Percentiles rank a stretch among this genome's conserved stretches.
Evolutionary conservation across 1,140 invertebrate genomes (phyloP).

Genomic region (Macrotrachela quadricornifera): DNA sequence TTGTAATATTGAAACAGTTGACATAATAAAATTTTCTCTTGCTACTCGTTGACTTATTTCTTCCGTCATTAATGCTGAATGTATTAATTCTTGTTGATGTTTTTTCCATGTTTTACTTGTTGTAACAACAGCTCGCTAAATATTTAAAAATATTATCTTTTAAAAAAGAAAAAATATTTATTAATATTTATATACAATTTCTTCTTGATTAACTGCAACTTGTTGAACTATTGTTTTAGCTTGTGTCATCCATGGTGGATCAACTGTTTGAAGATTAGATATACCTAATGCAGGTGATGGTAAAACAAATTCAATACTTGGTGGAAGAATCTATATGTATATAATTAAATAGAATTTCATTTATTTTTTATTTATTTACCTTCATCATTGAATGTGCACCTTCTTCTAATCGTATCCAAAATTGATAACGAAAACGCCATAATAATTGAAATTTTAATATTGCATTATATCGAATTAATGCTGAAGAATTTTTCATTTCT

Average conservation of each 20-base stretch:
- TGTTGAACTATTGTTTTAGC: constrained; percentile 95
- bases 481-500: too few species aligned
- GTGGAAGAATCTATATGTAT: constrained; percentile 72
- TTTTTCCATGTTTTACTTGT: constrained; percentile 94
- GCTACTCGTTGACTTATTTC: constrained; percentile 81
- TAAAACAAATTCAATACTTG: constrained; percentile 90
- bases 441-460: constrained; percentile 58
- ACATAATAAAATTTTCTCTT: constrained; percentile 80
- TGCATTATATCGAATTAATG: too few species aligned
- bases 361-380: constrained; percentile 17
- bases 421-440: constrained; percentile 91
- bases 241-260: constrained; percentile 94
- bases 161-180: too few species aligned
- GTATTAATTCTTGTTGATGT: constrained; percentile 90
- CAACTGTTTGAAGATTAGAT: constrained; percentile 45
- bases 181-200: constrained; percentile 48
- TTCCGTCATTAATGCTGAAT: constrained; percentile 72
- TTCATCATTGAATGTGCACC: constrained; percentile 79
- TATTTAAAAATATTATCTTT: too few species aligned
- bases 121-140: constrained; percentile 56
- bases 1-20: constrained; percentile 61
- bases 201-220: constrained; percentile 90
- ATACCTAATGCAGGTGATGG: constrained; percentile 87
- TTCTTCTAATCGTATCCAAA: constrained; percentile 96
- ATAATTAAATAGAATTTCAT: neutral